Evolutionary conservation across 2,113 vertebrate genomes (phyloP).

Genomic region (Dipodomys merriami): DNA sequence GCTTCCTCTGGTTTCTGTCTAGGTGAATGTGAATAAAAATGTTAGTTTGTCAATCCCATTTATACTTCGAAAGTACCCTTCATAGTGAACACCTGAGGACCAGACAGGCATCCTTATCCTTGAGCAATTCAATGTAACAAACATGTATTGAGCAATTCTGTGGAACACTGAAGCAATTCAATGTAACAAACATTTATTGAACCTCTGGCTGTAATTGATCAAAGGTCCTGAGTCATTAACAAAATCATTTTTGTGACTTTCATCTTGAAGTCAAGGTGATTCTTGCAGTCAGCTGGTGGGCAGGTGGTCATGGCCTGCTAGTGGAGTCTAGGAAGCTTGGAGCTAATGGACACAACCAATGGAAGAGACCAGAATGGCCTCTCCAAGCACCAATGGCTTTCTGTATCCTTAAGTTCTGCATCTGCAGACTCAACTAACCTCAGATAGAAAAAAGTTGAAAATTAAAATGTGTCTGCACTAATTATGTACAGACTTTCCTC

Average conservation of each 20-base stretch:
- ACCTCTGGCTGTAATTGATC: constrained; percentile 63
- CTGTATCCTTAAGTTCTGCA: neutral
- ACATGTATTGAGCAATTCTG: constrained; percentile 43
- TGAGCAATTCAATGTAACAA: constrained; percentile 14
- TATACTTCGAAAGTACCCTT: constrained; percentile 78
- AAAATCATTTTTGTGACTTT: constrained; percentile 64
- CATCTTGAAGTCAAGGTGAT: constrained; percentile 34
- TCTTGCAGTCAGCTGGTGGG: neutral
- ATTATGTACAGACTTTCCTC: neutral
- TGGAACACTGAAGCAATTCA: constrained; percentile 4
- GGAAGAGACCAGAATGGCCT: neutral
- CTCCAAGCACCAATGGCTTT: neutral
- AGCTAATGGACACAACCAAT: too few relatives aligned
- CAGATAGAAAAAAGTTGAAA: neutral
- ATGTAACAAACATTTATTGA: constrained; percentile 50
- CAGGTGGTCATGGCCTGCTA: neutral
- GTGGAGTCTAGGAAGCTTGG: neutral
- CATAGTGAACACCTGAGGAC: constrained; percentile 72
- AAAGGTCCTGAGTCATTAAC: constrained; percentile 62
- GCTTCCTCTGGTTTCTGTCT: constrained; percentile 67
- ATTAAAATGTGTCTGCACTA: neutral
- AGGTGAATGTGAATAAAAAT: constrained; percentile 81
- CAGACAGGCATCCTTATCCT: constrained; percentile 68
- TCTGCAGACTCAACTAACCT: neutral
- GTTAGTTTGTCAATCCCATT: constrained; percentile 78